Evolutionary conservation across 2,797 vertebrate genomes (phyloP), one percentile per base, ranked within the genome.

Genomic region (Neoniphon sammara): DNA sequence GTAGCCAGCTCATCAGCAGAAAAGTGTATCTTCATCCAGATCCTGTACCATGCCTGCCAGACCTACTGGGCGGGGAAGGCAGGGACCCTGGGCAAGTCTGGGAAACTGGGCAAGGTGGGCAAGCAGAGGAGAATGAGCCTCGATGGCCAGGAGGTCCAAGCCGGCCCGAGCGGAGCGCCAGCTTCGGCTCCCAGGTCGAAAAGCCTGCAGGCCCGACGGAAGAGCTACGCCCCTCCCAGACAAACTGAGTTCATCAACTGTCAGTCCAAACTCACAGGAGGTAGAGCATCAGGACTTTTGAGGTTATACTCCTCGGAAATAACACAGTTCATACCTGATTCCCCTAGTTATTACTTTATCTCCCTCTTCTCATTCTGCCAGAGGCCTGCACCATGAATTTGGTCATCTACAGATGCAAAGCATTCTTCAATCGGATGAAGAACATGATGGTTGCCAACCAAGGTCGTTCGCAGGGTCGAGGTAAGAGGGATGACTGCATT

Each of bases 211-310:
- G 75, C 83, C 65, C 56, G 77, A 71, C 77, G 89, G 50, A 93
- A 92, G 75, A 88, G 88, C 74, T 49, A 61, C 0, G 44, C 66
- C 25, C 78, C 76, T 31, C 84, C 82, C 73, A 94, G 87, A 85
- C 94, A 94, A 75, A 93, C 97, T 0, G 95, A 96, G 83, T 98
- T 98, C 85, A 93, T 97, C 73, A 98, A 98, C 93, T 98, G 97
- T 88, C 96, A 97, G 5, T 94, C 96, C 85, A 98, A 96, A 93
- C 94, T 97, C 58, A 95, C 96, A 81, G 92, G 94, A 94, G 97
- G 97, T 98, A 88, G 91, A 46, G 55, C 18, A 9, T 5, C 6
- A 1, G 15, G 12, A n/a, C 30, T 65, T 10, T 25, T 3, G 42
- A 2, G 1, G 62, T 46, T 17, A 2, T 20, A 4, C 44, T 25